These are phyloP conservation scores for Drosophila multiciliata DNA, from an alignment of 2,888 invertebrate genomes.

Conservation along the genomic window DNA sequence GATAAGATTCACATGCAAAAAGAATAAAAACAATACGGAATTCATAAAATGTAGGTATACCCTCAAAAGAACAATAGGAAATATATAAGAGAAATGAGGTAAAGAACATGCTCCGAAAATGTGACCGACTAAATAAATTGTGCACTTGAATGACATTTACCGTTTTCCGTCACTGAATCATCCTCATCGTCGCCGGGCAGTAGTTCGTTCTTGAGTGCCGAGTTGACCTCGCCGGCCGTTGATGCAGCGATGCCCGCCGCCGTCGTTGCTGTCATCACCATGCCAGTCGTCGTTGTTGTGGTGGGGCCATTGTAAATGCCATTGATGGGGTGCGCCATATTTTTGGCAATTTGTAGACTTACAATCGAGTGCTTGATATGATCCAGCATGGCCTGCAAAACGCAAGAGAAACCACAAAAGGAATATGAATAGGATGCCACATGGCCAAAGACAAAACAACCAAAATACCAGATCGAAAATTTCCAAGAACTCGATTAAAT, in stretches of 20 bases:
- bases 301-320: conserved; percentile 92
- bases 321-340: conserved; percentile 96
- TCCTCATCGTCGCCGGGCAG: conserved; percentile 76
- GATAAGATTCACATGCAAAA: neutral
- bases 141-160: conserved; percentile 65
- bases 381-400: conserved; percentile 93
- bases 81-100: neutral
- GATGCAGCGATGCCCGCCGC: conserved; percentile 8
- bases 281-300: conserved; percentile 51
- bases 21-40: neutral
- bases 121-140: conserved; percentile 26
- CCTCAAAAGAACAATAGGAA: neutral
- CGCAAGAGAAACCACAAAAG: conserved; percentile 4
- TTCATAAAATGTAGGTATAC: neutral
- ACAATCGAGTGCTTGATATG: conserved; percentile 99
- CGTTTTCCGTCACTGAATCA: conserved; percentile 81
- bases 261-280: conserved; percentile 22
- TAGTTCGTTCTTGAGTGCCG: conserved; percentile 54
- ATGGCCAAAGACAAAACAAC: conserved; percentile 9
- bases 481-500: conserved; percentile 47
- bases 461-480: conserved; percentile 13
- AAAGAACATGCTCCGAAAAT: conserved; percentile 23
- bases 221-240: conserved; percentile 33
- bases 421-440: neutral
- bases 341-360: conserved; percentile 98